Evolutionary conservation across 2,797 vertebrate species (phyloP).

Genomic region (Spinus olivaceus): DNA sequence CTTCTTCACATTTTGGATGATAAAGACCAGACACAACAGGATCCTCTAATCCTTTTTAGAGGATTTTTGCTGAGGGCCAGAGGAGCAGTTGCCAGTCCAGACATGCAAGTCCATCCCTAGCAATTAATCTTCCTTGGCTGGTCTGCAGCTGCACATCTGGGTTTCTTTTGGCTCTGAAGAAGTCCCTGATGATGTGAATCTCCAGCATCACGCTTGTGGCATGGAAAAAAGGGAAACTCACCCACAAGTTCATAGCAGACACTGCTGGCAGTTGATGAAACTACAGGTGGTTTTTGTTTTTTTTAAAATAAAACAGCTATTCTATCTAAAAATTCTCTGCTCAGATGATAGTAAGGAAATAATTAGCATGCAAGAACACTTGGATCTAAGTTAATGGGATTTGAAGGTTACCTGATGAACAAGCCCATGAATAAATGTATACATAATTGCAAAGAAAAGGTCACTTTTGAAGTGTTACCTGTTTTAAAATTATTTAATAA

Average conservation of each 20-base stretch:
- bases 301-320: neutral
- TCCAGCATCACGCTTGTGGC: neutral
- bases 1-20: neutral
- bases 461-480: neutral
- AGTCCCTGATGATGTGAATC: rapidly evolving
- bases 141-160: neutral
- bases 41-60: no score
- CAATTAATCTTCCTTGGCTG: neutral
- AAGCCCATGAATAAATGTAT: neutral
- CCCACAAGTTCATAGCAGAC: neutral
- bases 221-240: neutral
- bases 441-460: neutral
- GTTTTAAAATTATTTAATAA: neutral
- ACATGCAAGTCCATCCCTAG: neutral
- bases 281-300: neutral
- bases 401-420: neutral
- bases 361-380: neutral
- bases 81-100: neutral
- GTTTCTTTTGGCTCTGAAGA: neutral
- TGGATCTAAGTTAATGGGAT: neutral
- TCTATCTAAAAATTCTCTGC: neutral
- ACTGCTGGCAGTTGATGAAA: neutral
- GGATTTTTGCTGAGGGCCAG: neutral
- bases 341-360: neutral
- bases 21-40: neutral